Evolutionary conservation across 2,888 invertebrate genomes (phyloP).

Genomic region (Parnassius glacialis): DNA sequence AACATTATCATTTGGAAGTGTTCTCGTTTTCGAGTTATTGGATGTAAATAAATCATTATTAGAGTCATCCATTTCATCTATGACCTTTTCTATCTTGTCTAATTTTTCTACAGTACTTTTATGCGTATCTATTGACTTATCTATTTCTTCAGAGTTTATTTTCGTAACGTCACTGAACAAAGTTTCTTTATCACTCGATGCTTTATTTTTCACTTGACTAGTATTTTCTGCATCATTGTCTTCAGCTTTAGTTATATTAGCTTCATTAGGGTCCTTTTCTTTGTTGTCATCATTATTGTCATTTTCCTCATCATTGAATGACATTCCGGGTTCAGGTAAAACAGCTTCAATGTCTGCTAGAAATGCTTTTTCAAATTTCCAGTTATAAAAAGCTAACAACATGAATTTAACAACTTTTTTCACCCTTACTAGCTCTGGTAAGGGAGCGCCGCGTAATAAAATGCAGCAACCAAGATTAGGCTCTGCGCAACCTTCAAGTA

Average conservation of each 20-base stretch:
- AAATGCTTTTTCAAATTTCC: slow-evolving; percentile 95
- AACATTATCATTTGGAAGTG: slow-evolving; percentile 24
- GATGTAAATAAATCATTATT: slow-evolving; percentile 20
- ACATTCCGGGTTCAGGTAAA: slow-evolving; percentile 67
- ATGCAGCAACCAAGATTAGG: slow-evolving; percentile 93
- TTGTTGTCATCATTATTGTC: slow-evolving; percentile 38
- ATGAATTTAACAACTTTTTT: slow-evolving; percentile 92
- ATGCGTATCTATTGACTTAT: not conserved
- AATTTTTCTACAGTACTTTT: slow-evolving; percentile 8
- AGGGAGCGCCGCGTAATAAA: slow-evolving; percentile 88
- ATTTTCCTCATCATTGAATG: slow-evolving; percentile 55
- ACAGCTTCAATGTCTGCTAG: slow-evolving; percentile 89
- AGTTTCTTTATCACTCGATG: slow-evolving; percentile 5
- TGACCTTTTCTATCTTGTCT: not conserved
- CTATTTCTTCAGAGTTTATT: not conserved
- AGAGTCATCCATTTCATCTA: slow-evolving; percentile 24
- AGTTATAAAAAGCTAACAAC: slow-evolving; percentile 93
- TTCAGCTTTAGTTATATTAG: slow-evolving; percentile 26
- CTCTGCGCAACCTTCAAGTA: slow-evolving; percentile 93
- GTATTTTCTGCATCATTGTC: slow-evolving; percentile 31
- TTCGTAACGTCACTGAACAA: slow-evolving; percentile 10
- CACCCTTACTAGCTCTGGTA: slow-evolving; percentile 87
- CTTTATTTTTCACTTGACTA: not conserved
- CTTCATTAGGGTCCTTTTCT: not conserved
- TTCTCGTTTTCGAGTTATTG: slow-evolving; percentile 24